Conservation (phyloP, 2,797 vertebrate species). For the Parauchenoglanis ngamensis region DNA sequence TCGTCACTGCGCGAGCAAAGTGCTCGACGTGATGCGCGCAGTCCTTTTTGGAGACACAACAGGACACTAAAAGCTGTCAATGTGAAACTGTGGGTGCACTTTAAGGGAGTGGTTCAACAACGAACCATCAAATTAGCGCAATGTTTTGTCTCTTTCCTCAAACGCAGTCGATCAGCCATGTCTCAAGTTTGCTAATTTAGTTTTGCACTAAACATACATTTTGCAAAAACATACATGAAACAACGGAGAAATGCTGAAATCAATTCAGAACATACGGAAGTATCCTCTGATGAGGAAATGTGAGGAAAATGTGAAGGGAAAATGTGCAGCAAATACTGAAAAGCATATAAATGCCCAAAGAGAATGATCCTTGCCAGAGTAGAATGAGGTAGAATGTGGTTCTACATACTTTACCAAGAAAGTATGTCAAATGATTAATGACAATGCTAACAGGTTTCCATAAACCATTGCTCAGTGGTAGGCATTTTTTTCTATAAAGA, state of each 20-base stretch:
- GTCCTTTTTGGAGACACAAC: not conserved
- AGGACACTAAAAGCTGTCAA: not conserved
- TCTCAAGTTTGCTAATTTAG: not conserved
- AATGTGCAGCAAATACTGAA: no score
- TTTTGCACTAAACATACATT: not conserved
- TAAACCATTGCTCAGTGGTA: not conserved
- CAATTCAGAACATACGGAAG: no score
- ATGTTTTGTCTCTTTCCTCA: constrained; percentile 2
- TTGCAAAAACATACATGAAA: no score
- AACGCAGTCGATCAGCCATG: not conserved
- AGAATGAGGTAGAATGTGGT: no score
- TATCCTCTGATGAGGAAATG: no score
- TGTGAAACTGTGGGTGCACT: not conserved
- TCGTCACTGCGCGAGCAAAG: constrained; percentile 9
- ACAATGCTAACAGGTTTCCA: not conserved
- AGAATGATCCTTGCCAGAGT: no score
- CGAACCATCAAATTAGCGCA: not conserved
- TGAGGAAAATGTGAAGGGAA: no score
- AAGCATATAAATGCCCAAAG: no score
- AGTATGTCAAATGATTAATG: constrained; percentile 16
- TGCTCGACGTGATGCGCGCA: not conserved
- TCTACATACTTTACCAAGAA: not conserved
- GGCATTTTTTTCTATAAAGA: not conserved
- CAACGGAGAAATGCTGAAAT: no score
- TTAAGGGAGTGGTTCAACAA: not conserved